Base-by-base conservation (phyloP, 2,888 invertebrate genomes). In the Apantesis nais region DNA sequence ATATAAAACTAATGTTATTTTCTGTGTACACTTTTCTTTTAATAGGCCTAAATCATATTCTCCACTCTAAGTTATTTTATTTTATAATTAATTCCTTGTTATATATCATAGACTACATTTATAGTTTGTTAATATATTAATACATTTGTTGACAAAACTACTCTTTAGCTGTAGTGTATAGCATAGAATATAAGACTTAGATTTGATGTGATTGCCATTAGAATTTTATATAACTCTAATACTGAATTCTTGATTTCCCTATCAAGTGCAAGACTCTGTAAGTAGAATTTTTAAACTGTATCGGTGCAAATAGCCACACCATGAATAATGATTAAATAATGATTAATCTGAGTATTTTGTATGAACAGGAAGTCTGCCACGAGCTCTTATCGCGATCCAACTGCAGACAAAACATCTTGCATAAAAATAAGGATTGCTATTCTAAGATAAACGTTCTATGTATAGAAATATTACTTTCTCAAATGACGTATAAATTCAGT, bases 181-280 rank as follows among this genome's bases (percentile, higher is more conserved):
- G 78, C 58, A 70, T 78, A 78, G 76, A 12, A 44, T 63, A 66
- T 85, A 84, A 85, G 78, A 78, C 75, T 82, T 89, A 88, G 86
- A 85, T 87, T 89, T 82, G 86, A 89, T 89, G 88, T 90, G 88
- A 89, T 88, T 83, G 88, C 84, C 83, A 83, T 83, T 88, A 88
- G 83, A 75, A 73, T 77, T 83, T 80, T 79, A 78, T 80, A 78
- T 82, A 81, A 74, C 71, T 78, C 16, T 58, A 71, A 64, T 74
- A 79, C 77, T 78, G 73, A 71, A 77, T 66, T 52, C 71, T 77
- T 78, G 76, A 71, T 74, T 82, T 79, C 75, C 71, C 75, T 72
- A 67, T 73, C 67, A 77, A 72, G 41, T 74, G 66, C 63, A 75
- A 67, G 64, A 64, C 67, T 77, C 67, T 72, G 44, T 77, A 72